These are phyloP conservation scores for Plectrocnemia conspersa DNA, from an alignment of 1,140 invertebrate species.

Conservation along the genomic window DNA sequence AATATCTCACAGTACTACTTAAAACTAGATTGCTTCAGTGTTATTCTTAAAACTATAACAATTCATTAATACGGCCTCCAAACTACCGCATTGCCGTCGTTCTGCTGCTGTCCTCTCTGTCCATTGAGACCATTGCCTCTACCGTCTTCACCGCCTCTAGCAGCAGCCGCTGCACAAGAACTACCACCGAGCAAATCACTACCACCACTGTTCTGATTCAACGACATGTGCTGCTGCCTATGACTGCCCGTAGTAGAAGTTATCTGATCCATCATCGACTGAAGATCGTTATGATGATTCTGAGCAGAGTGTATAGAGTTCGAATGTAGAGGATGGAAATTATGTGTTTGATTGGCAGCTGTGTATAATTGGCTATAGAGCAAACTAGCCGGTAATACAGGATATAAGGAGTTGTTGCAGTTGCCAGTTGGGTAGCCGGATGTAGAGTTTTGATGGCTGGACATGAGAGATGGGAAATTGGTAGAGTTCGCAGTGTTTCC, in stretches of 20 bases:
- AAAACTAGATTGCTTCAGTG: not conserved
- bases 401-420: slow-evolving; percentile 65
- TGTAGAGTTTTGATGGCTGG: slow-evolving; percentile 47
- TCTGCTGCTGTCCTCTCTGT: slow-evolving; percentile 59
- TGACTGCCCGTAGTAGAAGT: slow-evolving; percentile 57
- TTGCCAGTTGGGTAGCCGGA: slow-evolving; percentile 51
- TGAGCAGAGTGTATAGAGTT: slow-evolving; percentile 58
- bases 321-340: slow-evolving; percentile 63
- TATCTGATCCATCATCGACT: slow-evolving; percentile 67
- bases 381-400: slow-evolving; percentile 70
- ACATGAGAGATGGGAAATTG: slow-evolving; percentile 57
- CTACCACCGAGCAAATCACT: slow-evolving; percentile 57
- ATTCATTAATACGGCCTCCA: slow-evolving; percentile 55
- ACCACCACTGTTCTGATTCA: slow-evolving; percentile 45
- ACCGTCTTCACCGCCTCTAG: slow-evolving; percentile 50
- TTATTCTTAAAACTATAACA: not conserved
- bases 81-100: slow-evolving; percentile 60
- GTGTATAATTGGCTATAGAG: slow-evolving; percentile 79
- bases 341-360: slow-evolving; percentile 70
- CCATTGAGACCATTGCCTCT: slow-evolving; percentile 54
- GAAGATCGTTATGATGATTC: slow-evolving; percentile 61
- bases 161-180: slow-evolving; percentile 58
- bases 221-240: slow-evolving; percentile 53
- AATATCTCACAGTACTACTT: not conserved
- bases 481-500: slow-evolving; percentile 50